These are phyloP conservation scores for Dioctria linearis DNA, from an alignment of 2,888 invertebrate genomes.

Conservation along the genomic window DNA sequence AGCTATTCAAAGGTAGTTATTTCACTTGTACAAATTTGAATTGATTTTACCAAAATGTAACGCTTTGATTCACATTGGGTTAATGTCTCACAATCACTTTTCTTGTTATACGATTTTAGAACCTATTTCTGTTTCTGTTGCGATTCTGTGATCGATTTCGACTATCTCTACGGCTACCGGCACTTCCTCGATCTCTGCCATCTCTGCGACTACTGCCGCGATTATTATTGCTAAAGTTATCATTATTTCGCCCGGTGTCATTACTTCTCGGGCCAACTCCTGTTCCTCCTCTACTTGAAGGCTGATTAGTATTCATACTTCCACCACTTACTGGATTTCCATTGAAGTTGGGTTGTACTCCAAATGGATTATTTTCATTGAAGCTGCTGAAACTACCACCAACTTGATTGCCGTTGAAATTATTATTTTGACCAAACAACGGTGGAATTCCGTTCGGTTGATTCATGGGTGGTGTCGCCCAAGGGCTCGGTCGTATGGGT, in stretches of 20 bases:
- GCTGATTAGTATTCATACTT: background rate
- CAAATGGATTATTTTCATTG: constrained; percentile 37
- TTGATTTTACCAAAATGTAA: too few species aligned
- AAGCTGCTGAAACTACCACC: constrained; percentile 1
- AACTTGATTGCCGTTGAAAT: constrained; percentile 13
- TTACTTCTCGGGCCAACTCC: constrained; percentile 27
- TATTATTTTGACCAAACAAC: constrained; percentile 16
- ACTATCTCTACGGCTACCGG: constrained; percentile 43
- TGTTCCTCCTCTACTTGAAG: constrained; percentile 7
- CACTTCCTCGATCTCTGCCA: constrained; percentile 33
- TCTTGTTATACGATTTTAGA: constrained; percentile 11
- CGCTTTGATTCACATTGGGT: background rate
- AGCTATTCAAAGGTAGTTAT: background rate
- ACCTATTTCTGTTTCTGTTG: constrained; percentile 58
- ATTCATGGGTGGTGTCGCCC: constrained; percentile 56
- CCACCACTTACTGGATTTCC: constrained; percentile 29
- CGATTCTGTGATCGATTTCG: constrained; percentile 56
- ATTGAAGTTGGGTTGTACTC: constrained; percentile 45
- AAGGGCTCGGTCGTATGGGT: constrained; percentile 55
- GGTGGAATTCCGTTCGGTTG: constrained; percentile 53
- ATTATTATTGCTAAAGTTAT: constrained; percentile 15
- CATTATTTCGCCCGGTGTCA: constrained; percentile 43
- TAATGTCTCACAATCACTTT: background rate
- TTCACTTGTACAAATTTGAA: background rate
- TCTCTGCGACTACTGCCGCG: constrained; percentile 7